Percentiles rank a stretch among this genome's conserved stretches.
These are phyloP conservation scores for Scaptomyza polygonia DNA, from an alignment of 2,888 invertebrate genomes.

Conservation along the genomic window DNA sequence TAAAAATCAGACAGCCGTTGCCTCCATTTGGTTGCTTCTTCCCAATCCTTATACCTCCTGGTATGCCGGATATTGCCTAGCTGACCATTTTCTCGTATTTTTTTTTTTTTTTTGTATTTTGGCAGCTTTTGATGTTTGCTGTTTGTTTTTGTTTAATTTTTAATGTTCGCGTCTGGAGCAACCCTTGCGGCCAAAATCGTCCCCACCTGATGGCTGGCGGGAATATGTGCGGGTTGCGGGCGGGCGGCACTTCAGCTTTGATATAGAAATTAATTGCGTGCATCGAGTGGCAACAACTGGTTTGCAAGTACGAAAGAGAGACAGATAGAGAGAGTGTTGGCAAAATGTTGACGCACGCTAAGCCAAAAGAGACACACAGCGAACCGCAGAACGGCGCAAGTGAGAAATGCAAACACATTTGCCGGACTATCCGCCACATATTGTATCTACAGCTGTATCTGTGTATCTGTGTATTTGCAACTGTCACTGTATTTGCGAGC, in stretches of 20 bases:
- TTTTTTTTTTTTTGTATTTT: slow-evolving; percentile 23
- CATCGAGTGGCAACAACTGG: slow-evolving; percentile 68
- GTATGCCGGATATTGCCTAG: slow-evolving; percentile 64
- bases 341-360: slow-evolving; percentile 75
- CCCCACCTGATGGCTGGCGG: not conserved
- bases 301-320: not conserved
- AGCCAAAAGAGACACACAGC: slow-evolving; percentile 37
- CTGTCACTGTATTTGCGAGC: slow-evolving; percentile 31
- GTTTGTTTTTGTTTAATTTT: slow-evolving; percentile 77
- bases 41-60: slow-evolving; percentile 1
- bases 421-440: slow-evolving; percentile 57
- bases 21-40: slow-evolving; percentile 4
- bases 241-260: slow-evolving; percentile 67
- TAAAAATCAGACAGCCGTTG: slow-evolving; percentile 53
- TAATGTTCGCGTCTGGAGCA: slow-evolving; percentile 54
- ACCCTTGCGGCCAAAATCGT: slow-evolving; percentile 34
- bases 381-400: slow-evolving; percentile 63
- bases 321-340: slow-evolving; percentile 53
- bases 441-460: slow-evolving; percentile 38
- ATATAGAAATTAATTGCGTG: slow-evolving; percentile 79
- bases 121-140: slow-evolving; percentile 74
- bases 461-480: slow-evolving; percentile 12
- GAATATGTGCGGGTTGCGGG: not conserved
- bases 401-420: slow-evolving; percentile 79
- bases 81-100: slow-evolving; percentile 49